Base-by-base conservation (phyloP, 2,888 invertebrate genomes). In the Tiphia femorata region DNA sequence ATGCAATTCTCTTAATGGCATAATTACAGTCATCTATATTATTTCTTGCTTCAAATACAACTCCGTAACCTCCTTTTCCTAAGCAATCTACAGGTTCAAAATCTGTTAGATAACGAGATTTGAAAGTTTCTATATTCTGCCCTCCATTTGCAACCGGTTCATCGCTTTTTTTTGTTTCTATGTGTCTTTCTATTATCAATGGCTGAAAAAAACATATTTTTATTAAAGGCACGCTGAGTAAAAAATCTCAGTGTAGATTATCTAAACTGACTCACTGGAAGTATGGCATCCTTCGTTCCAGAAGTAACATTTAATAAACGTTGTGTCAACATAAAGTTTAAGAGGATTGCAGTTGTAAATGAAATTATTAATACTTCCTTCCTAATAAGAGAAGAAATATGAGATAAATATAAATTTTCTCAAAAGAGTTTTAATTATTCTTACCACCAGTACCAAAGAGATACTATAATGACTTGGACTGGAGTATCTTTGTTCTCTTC, bases 11-110 rank as follows among this genome's bases (percentile, higher is more conserved):
- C 85, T 99, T 99, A 0, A 99, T 92, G 4, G 98, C 98, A 84
- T 98, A 99, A 58, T 90, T 89, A 70, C 95, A 93, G 75, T 97
- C 95, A 79, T 99, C 98, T 52, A 97, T 90, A 81, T 94, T 95
- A 82, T 98, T 97, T 79, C 89, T 90, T 0, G 95, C 97, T 81
- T 97, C 94, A 81, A 98, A 98, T 0, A 99, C 98, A 1, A 98
- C 92, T 0, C 98, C 98, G 84, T 97, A 99, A 0, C 98, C 98
- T 16, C 98, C 98, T 70, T 89, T 89, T 0, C 96, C 96, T 12
- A 96, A 85, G 67, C 94, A 92, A 60, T 90, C 86, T 23, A 96
- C 85, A 20, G 92, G 90, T 41, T 92, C 91, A 84, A 97, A 98
- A 80, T 97, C 97, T 1, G 88, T 89, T 62, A 90, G 86, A 81